Evolutionary conservation across 1,140 invertebrate genomes (phyloP), one percentile per base, ranked within the genome.

Genomic region (Formica selysi): DNA sequence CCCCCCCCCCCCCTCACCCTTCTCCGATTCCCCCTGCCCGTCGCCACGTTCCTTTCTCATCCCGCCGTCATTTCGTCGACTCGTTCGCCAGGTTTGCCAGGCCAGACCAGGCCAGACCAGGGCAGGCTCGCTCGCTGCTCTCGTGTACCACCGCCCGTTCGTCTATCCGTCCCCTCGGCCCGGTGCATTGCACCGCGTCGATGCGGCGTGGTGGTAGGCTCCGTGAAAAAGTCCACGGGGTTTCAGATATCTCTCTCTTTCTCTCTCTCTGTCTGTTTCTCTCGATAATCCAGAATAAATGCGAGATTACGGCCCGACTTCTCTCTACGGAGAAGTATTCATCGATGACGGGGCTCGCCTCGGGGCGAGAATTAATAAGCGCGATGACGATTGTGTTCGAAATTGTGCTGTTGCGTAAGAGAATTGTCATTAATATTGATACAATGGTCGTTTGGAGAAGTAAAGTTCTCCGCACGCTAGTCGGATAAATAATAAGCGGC

Each of bases 151-250:
- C 87, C 83, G 76, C 78, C 88, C 83, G 87, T 85, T 88, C 83
- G 87, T 87, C 73, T 62, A 83, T 41, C 81, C 83, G 74, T 88
- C 88, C 81, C 88, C 87, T 88, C 87, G 81, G 71, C 76, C 81
- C 80, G 87, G 87, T 86, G 68, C 87, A 86, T 86, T 89, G 88
- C 88, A 89, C 87, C 87, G 80, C 70, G 86, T 73, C 81, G 38
- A 44, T 44, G 67, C 79, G 8, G 67, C 68, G 79, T 80, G 79
- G 67, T 59, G 44, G 65, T 51, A 16, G 79, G 68, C 54, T 51
- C 16, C 4, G 22, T 68, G 79, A 83, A 83, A 83, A 81, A 81
- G 79, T 73, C 51, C 19, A 13, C 26, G 78, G 26, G 67, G 67
- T 81, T 81, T 73, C 79, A 71, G 79, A 38, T 54, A 70, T 81